These are phyloP conservation scores for Cerceris rybyensis DNA, from an alignment of 2,888 invertebrate genomes.

Conservation along the genomic window DNA sequence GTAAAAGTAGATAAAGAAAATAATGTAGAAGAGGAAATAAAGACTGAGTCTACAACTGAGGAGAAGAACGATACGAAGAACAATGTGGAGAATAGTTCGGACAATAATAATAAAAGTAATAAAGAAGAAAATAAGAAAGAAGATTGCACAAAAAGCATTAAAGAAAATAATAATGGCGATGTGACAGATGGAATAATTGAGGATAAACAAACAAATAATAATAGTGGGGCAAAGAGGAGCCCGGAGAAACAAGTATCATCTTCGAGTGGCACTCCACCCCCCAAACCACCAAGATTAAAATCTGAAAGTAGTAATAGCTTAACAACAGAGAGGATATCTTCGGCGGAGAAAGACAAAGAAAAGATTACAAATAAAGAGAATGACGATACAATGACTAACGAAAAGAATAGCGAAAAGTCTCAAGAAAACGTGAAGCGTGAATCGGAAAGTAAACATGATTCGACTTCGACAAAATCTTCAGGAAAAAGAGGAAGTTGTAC, in stretches of 20 bases:
- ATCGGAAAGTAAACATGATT: slow-evolving; percentile 5
- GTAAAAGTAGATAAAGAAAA: slow-evolving; percentile 23
- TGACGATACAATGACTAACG: slow-evolving; percentile 15
- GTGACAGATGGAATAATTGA: slow-evolving; percentile 6
- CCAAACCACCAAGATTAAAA: slow-evolving; percentile 81
- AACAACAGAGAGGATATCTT: slow-evolving; percentile 26
- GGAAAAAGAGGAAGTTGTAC: slow-evolving; percentile 55
- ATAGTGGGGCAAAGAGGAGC: slow-evolving; percentile 6
- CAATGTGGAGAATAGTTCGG: slow-evolving; percentile 19
- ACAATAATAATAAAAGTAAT: slow-evolving; percentile 8
- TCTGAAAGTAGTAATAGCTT: slow-evolving; percentile 82
- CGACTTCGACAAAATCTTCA: slow-evolving; percentile 56
- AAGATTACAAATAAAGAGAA: slow-evolving; percentile 12
- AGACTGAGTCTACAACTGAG: slow-evolving; percentile 1
- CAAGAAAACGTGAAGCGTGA: slow-evolving; percentile 3
- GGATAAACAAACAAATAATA: slow-evolving; percentile 10
- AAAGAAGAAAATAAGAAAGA: slow-evolving; percentile 18
- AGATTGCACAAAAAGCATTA: not conserved
- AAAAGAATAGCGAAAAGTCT: slow-evolving; percentile 21
- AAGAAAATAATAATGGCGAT: slow-evolving; percentile 19
- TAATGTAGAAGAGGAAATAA: slow-evolving; percentile 4
- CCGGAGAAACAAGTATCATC: slow-evolving; percentile 37
- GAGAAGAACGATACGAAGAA: slow-evolving; percentile 26
- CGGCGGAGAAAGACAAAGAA: slow-evolving; percentile 53
- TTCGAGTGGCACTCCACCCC: slow-evolving; percentile 79